These are phyloP conservation scores for Zootoca vivipara DNA, from an alignment of 2,113 vertebrate genomes.

Conservation along the genomic window DNA sequence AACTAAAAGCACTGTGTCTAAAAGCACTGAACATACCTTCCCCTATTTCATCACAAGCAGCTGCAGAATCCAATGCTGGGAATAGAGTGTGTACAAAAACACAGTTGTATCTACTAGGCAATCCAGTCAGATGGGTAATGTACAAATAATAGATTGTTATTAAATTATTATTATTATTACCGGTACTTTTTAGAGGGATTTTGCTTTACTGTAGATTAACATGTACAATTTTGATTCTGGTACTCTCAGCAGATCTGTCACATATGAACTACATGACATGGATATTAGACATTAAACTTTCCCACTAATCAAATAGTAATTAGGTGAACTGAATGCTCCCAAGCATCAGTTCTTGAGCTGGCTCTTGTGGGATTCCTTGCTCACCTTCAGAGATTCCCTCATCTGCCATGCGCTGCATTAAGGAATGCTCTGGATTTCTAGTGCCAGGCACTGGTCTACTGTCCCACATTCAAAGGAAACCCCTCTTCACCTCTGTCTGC, in stretches of 20 bases:
- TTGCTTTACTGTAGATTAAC: background rate
- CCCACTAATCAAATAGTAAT: too few relatives aligned
- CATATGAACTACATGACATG: background rate
- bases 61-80: background rate
- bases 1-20: too few relatives aligned
- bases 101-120: background rate
- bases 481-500: background rate
- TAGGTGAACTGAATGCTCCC: too few relatives aligned
- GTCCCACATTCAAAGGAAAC: background rate
- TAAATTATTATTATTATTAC: too few relatives aligned
- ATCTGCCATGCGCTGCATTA: background rate
- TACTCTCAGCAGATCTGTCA: conserved; percentile 2
- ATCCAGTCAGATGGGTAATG: too few relatives aligned
- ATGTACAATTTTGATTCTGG: too few relatives aligned
- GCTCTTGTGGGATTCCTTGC: background rate
- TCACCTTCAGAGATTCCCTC: background rate
- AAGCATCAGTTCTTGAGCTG: background rate
- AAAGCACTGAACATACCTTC: conserved; percentile 1
- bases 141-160: too few relatives aligned
- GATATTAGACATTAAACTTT: background rate
- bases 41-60: background rate
- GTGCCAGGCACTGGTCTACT: background rate
- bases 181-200: background rate
- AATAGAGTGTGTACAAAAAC: background rate
- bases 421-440: background rate